Conservation (phyloP, 2,113 vertebrate species). For the Bungarus multicinctus region DNA sequence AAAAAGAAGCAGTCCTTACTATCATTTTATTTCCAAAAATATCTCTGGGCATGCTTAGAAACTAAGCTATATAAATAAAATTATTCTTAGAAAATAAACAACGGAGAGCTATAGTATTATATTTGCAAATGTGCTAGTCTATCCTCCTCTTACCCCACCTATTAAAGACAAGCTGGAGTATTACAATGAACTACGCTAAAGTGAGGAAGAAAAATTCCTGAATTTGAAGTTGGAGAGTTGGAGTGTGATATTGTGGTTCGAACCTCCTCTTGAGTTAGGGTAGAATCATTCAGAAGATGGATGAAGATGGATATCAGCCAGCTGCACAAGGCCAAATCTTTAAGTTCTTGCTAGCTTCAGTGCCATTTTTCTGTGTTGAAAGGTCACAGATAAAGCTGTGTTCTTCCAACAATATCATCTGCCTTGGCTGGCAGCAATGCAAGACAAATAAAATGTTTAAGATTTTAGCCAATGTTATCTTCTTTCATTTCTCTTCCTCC, state of each 20-base stretch:
- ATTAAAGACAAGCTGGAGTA: neutral
- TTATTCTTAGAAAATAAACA: neutral
- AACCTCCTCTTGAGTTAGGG: neutral
- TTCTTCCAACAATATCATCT: neutral
- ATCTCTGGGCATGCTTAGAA: neutral
- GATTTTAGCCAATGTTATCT: neutral
- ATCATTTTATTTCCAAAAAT: neutral
- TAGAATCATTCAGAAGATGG: neutral
- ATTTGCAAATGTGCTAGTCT: neutral
- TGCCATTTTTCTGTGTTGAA: neutral
- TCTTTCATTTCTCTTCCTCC: neutral
- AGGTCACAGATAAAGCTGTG: neutral
- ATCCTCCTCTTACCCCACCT: neutral
- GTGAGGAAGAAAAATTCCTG: neutral
- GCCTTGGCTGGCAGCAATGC: neutral
- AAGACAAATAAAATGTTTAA: neutral
- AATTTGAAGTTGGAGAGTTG: neutral
- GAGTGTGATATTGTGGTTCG: neutral
- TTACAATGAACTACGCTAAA: neutral
- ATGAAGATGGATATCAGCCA: neutral
- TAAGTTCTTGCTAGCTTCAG: neutral
- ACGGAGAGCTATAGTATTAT: neutral
- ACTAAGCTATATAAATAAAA: neutral
- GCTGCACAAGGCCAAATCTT: neutral
- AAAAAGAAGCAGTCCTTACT: neutral